Conservation (phyloP, 2,113 vertebrate species). For the Echinops telfairi region DNA sequence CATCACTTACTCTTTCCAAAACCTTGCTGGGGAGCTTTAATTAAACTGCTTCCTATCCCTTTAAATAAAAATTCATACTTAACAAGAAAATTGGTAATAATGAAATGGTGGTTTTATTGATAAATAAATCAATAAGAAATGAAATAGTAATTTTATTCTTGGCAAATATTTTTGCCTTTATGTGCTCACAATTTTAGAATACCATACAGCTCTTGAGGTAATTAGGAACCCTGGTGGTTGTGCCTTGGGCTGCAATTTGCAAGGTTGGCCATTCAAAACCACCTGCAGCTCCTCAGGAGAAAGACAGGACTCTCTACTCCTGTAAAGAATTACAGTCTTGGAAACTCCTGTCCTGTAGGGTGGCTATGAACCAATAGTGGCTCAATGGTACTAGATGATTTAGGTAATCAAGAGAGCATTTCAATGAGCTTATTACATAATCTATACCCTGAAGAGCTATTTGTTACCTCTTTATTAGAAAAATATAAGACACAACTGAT, state of each 20-base stretch:
- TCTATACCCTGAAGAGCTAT: not conserved
- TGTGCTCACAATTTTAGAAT: not conserved
- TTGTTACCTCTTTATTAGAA: slow-evolving; percentile 9
- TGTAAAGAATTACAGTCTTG: no score
- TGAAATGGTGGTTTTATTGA: not conserved
- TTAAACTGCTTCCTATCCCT: not conserved
- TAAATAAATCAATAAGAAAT: not conserved
- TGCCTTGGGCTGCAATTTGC: no score
- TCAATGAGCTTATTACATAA: slow-evolving; percentile 22
- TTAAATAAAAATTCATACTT: slow-evolving; percentile 41
- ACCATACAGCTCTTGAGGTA: not conserved
- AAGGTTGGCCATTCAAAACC: no score
- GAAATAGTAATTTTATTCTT: no score
- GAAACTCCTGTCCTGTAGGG: no score
- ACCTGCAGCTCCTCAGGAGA: no score
- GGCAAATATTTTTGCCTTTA: no score
- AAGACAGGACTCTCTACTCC: no score
- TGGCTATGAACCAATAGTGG: no score
- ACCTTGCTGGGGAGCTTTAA: not conserved
- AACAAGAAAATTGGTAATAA: not conserved
- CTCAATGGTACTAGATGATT: no score
- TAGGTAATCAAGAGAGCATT: slow-evolving; percentile 7
- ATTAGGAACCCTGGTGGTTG: not conserved
- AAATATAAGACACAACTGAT: not conserved
- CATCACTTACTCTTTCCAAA: slow-evolving; percentile 12